Base-by-base conservation (phyloP, 2,113 vertebrate species). In the Bucco capensis region DNA sequence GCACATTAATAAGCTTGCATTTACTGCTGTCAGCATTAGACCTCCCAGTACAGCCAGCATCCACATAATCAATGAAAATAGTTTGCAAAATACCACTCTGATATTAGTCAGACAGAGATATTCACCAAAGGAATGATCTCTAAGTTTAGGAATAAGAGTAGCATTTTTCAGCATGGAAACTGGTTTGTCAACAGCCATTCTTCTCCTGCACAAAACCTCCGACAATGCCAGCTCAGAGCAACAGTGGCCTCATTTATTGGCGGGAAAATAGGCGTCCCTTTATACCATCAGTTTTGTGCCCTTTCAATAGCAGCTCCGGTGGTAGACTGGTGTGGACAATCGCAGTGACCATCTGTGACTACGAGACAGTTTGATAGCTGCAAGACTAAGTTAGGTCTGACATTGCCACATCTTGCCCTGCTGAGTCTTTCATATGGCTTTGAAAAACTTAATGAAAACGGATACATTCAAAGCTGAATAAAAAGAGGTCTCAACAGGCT, bases 401-500 rank as follows among this genome's bases (percentile, higher is more conserved):
- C 72, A 72, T 22, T 2, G 6, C 40, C 87, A 85, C 62, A 50
- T 64, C 71, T 87, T 85, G 75, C 80, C 92, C 83, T 72, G 74
- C 84, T 88, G 87, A 92, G 84, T 83, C 94, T 95, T 96, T 95
- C 90, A 93, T 61, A 72, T 9, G 35, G 33, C 91, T 97, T 88
- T 96, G 81, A 97, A 95, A 97, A 93, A 77, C 91, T 86, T 95
- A 54, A 90, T 66, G 58, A 92, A 97, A 97, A 96, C 86, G 95
- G 92, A 97, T 94, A 96, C 92, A 89, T 95, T 96, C 66, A 89
- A 64, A 90, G 79, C 82, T 83, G 56, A 94, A 94, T 78, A 77
- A 95, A 92, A 92, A 93, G 88, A 92, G 93, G 93, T 91, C 92
- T 88, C 90, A 75, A 83, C 51, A 93, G 81, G 93, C 78, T 86